phyloP scores from a whole-genome alignment of 2,113 vertebrate species.

The Elaphurus davidianus region DNA sequence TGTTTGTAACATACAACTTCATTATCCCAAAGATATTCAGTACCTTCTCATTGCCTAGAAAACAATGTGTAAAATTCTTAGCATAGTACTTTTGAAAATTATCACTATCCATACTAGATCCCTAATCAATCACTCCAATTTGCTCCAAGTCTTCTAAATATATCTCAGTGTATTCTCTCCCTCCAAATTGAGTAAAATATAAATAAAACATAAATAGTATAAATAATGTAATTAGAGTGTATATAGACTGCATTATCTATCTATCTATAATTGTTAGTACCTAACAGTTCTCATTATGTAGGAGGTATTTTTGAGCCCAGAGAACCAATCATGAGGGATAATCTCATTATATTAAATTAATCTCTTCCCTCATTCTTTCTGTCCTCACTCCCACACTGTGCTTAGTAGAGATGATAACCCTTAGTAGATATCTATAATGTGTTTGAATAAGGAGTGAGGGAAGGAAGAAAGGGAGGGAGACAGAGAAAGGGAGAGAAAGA shows the following conservation, averaged over 20 bases:
- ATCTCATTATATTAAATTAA: not conserved
- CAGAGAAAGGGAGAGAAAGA: not conserved
- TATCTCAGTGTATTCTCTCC: not conserved
- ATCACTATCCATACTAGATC: not conserved
- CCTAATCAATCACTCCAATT: not conserved
- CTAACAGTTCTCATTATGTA: not conserved
- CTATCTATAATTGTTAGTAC: not conserved
- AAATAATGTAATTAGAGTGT: not conserved
- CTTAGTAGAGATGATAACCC: not conserved
- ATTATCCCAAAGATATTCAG: not conserved
- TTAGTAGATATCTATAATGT: not conserved
- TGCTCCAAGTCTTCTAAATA: not conserved
- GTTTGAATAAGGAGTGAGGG: not conserved
- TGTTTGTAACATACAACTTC: not conserved
- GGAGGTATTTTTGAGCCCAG: not conserved
- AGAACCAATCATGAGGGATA: not conserved
- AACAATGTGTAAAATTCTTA: not conserved
- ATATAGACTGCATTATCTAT: not conserved
- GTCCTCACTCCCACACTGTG: not conserved
- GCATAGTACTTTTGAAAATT: not conserved
- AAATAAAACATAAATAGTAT: not conserved
- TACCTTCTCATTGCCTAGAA: not conserved
- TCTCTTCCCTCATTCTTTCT: too few species aligned
- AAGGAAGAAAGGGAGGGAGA: not conserved
- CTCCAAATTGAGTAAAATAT: not conserved